phyloP scores from a whole-genome alignment of 1,140 invertebrate genomes.

The Drosophila tropicalis region DNA sequence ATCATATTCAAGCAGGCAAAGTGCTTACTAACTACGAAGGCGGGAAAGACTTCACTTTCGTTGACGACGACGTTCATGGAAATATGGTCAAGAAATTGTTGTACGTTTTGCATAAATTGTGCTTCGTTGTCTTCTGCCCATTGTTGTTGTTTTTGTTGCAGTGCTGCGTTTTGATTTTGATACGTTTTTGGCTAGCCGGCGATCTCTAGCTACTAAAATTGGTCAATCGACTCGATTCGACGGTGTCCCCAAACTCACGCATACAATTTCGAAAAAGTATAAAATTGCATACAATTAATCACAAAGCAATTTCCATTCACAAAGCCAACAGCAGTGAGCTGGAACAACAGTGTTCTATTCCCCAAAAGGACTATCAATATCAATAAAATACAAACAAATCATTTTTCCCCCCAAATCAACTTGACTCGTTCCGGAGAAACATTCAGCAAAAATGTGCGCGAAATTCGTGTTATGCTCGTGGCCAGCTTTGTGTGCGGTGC shows the following conservation, averaged over 20 bases:
- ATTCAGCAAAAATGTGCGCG: slow-evolving; percentile 73
- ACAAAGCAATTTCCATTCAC: slow-evolving; percentile 81
- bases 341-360: slow-evolving; percentile 48
- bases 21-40: neutral
- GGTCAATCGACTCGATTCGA: slow-evolving; percentile 45
- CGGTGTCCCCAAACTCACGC: slow-evolving; percentile 32
- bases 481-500: slow-evolving; percentile 77
- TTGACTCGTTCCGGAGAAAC: slow-evolving; percentile 11
- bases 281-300: slow-evolving; percentile 82
- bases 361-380: slow-evolving; percentile 58
- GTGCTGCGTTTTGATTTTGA: slow-evolving; percentile 45
- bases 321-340: slow-evolving; percentile 72
- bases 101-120: slow-evolving; percentile 76
- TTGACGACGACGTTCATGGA: slow-evolving; percentile 72
- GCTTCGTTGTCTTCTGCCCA: too few relatives aligned
- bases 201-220: slow-evolving; percentile 76
- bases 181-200: slow-evolving; percentile 48
- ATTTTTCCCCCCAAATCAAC: neutral
- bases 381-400: slow-evolving; percentile 25
- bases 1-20: slow-evolving; percentile 62
- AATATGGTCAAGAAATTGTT: slow-evolving; percentile 79
- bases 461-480: slow-evolving; percentile 81
- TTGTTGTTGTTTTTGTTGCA: slow-evolving; percentile 55
- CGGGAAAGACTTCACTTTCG: slow-evolving; percentile 72
- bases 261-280: slow-evolving; percentile 67